Base-by-base conservation (phyloP, 2,888 invertebrate genomes). In the Volucella zonaria region DNA sequence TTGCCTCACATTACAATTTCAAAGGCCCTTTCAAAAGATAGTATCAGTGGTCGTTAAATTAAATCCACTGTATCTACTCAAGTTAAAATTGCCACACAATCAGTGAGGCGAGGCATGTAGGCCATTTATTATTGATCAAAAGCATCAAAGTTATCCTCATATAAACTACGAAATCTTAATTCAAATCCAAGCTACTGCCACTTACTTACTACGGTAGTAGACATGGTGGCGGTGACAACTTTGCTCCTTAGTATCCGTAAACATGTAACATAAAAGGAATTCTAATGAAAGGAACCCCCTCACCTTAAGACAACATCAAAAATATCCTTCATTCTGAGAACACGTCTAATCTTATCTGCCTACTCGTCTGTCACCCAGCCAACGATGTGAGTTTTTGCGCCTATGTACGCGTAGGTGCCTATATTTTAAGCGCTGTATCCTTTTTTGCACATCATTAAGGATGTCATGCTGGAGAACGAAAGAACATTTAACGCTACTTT, bases 281-380 rank as follows among this genome's bases (percentile, higher is more conserved):
- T 10, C 14, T 15, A 43, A 38, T 61, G 23, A 67, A 52, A 75
- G 52, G 6, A 58, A 40, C 1, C n/a, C 45, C 8, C n/a, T 11
- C n/a, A 11, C 70, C 61, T 80, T 51, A 78, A 66, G 73, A 68
- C 78, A 68, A 51, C 73, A 78, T 74, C 78, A 73, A 31, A 31
- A 77, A 82, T 82, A 77, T 73, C 66, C 54, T 71, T 79, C 68
- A 79, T 74, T 70, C 62, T 52, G 61, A 79, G 74, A 74, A 73
- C 67, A 68, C 62, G 11, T 59, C 78, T 68, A 47, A 74, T 82
- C 78, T 78, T 73, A 79, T 82, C 74, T 68, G 12, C 14, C 18
- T 49, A 11, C 43, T 43, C 23, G 40, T 12, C 47, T 14, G n/a
- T 43, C 43, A 31, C 0, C 6, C 31, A 31, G 31, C 6, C 31